Evolutionary conservation across 1,140 invertebrate species (phyloP).

Genomic region (Helicorthomorpha holstii): DNA sequence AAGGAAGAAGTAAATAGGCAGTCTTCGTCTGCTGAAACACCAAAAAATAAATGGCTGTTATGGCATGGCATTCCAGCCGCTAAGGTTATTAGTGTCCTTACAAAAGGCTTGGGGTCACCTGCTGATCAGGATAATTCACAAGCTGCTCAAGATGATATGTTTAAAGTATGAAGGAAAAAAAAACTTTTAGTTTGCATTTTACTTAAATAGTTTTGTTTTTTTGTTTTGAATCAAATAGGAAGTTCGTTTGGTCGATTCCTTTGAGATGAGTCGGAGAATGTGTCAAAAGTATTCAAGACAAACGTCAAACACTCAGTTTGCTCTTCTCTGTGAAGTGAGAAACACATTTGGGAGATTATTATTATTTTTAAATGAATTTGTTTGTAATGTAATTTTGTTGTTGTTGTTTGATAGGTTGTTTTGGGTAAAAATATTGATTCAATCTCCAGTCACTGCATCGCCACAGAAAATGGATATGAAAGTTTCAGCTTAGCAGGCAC

Average conservation of each 20-base stretch:
- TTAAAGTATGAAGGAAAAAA: neutral
- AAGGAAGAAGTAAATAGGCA: slow-evolving; percentile 17
- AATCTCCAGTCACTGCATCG: no score
- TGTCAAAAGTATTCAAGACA: neutral
- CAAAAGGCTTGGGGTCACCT: slow-evolving; percentile 20
- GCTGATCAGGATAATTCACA: slow-evolving; percentile 23
- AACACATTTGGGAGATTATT: neutral
- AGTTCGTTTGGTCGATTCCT: neutral
- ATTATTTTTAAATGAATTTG: neutral
- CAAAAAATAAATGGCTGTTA: slow-evolving; percentile 23
- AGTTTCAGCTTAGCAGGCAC: slow-evolving; percentile 19
- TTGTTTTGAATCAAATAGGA: neutral
- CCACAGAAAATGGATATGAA: slow-evolving; percentile 19
- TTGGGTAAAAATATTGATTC: slow-evolving; percentile 21
- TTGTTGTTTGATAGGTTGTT: slow-evolving; percentile 17
- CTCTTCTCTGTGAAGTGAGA: slow-evolving; percentile 22
- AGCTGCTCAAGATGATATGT: slow-evolving; percentile 17
- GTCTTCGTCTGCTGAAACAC: neutral
- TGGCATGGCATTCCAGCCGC: slow-evolving; percentile 29
- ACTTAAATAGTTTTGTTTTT: slow-evolving; percentile 15
- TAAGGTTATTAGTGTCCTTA: slow-evolving; percentile 28
- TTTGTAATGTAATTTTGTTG: neutral
- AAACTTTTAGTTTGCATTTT: neutral
- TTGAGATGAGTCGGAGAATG: slow-evolving; percentile 1
- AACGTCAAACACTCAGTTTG: neutral